A percentile compares a stretch with the other conserved stretches of the same genome.
phyloP scores from a whole-genome alignment of 2,797 vertebrate species.

The Tinamus major region DNA sequence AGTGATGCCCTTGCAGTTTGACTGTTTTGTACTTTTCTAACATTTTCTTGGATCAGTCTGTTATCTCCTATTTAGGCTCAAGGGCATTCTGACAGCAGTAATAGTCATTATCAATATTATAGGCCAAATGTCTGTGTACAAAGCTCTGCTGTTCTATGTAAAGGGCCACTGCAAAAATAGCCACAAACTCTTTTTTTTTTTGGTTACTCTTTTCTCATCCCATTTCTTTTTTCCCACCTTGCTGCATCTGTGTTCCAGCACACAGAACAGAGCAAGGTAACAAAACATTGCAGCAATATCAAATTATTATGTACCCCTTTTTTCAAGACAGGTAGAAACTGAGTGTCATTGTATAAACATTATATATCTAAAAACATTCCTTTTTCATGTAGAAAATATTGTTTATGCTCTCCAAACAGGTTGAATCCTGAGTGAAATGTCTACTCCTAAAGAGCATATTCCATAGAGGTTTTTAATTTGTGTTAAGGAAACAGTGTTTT shows the following conservation, averaged over 20 bases:
- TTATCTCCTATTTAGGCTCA: background rate
- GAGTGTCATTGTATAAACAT: background rate
- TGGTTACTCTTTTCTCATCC: background rate
- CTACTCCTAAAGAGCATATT: background rate
- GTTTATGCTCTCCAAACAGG: background rate
- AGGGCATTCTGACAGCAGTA: background rate
- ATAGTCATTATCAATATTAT: background rate
- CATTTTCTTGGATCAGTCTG: background rate
- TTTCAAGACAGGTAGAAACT: background rate
- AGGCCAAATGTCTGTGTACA: background rate
- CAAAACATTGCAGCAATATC: background rate
- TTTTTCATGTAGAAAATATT: background rate
- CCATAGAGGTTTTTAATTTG: background rate
- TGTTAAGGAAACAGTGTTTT: background rate
- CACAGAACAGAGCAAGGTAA: background rate
- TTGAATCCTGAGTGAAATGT: background rate
- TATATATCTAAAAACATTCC: background rate
- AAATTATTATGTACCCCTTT: background rate
- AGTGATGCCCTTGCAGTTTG: background rate
- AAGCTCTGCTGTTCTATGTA: background rate
- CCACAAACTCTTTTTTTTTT: background rate
- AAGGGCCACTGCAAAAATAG: background rate
- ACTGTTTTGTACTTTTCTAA: background rate
- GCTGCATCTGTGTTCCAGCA: background rate
- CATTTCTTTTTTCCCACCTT: background rate